phyloP scores from a whole-genome alignment of 2,888 invertebrate genomes.

The Sepioteuthis lessoniana region DNA sequence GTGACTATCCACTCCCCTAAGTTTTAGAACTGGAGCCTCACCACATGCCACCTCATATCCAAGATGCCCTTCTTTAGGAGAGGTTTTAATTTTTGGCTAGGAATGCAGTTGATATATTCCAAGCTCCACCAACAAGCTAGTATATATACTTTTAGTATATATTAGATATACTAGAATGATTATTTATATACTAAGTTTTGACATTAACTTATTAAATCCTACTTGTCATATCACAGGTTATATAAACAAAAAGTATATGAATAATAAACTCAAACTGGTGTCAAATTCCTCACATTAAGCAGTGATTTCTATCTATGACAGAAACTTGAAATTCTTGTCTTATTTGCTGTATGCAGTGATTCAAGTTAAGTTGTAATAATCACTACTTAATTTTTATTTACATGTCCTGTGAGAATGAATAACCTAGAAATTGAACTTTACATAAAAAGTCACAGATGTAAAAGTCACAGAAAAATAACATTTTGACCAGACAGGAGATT shows the following conservation, averaged over 20 bases:
- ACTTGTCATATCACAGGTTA: not conserved
- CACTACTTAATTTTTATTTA: not conserved
- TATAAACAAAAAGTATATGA: not conserved
- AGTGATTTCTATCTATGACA: not conserved
- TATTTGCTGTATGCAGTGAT: not conserved
- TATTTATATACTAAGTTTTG: too few species aligned
- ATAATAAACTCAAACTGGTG: not conserved
- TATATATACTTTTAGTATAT: too few species aligned
- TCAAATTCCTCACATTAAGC: not conserved
- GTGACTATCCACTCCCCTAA: too few species aligned
- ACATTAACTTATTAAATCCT: too few species aligned
- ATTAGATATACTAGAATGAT: too few species aligned
- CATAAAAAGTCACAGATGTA: not conserved
- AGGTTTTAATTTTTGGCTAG: too few species aligned
- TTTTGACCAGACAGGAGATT: too few species aligned
- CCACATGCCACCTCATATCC: too few species aligned
- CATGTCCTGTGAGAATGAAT: not conserved
- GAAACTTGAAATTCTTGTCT: not conserved
- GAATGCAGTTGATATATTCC: too few species aligned
- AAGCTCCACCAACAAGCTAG: too few species aligned
- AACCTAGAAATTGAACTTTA: not conserved
- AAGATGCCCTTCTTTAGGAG: too few species aligned
- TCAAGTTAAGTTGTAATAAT: not conserved
- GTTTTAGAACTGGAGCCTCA: too few species aligned
- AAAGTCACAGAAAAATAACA: not conserved